A percentile compares a stretch with the other conserved stretches of the same genome.
Evolutionary conservation across 2,797 vertebrate genomes (phyloP).

Genomic region (Ceryle rudis): DNA sequence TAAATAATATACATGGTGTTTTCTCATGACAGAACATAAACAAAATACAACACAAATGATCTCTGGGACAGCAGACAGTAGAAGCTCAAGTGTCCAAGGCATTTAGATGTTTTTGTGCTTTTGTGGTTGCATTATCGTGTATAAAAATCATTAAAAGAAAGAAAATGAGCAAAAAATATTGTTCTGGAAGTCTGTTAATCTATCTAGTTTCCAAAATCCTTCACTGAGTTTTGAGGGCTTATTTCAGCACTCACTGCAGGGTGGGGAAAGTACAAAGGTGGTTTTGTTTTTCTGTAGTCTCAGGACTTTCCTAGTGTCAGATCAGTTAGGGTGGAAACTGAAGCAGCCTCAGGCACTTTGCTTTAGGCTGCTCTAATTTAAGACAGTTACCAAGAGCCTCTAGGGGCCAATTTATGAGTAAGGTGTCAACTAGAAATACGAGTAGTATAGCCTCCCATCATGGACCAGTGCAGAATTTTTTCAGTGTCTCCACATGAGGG

Average conservation of each 20-base stretch:
- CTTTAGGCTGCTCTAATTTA: conserved; percentile 21
- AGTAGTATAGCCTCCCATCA: neutral
- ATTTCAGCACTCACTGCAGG: neutral
- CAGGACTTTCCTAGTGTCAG: neutral
- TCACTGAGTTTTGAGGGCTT: neutral
- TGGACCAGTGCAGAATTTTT: neutral
- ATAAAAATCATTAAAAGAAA: neutral
- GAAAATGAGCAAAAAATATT: neutral
- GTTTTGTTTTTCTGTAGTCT: neutral
- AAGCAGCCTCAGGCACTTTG: conserved; percentile 18
- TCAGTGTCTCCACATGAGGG: neutral
- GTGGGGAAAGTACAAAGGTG: neutral
- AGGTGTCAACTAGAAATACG: conserved; percentile 1
- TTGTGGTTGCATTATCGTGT: neutral
- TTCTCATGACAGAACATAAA: neutral
- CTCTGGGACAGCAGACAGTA: neutral
- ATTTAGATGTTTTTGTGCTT: neutral
- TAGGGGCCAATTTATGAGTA: conserved; percentile 12
- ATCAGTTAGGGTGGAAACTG: neutral
- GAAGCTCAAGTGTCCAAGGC: neutral
- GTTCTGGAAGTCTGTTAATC: neutral
- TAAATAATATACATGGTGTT: neutral
- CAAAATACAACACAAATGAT: neutral
- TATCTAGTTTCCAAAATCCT: neutral
- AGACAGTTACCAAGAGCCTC: neutral